Conservation (phyloP, 1,140 invertebrate species). For the Diabrotica undecimpunctata region DNA sequence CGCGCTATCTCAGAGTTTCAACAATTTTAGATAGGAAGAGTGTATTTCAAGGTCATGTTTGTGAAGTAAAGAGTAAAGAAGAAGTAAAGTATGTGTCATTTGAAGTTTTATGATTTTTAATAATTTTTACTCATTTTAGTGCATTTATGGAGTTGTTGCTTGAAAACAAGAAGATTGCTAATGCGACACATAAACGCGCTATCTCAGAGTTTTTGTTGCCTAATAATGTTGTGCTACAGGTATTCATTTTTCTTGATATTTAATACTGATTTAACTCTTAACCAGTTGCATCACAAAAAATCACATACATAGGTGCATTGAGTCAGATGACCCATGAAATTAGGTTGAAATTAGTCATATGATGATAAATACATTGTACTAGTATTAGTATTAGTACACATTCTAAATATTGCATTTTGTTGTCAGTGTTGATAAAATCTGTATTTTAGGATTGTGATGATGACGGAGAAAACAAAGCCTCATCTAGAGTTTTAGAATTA, state of each 20-base stretch:
- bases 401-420: not conserved
- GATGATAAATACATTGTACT: too few species aligned
- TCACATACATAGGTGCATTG: too few species aligned
- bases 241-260: not conserved
- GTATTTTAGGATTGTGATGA: conserved; percentile 70
- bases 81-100: conserved; percentile 58
- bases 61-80: conserved; percentile 56
- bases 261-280: not conserved
- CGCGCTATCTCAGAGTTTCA: too few species aligned
- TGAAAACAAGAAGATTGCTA: conserved; percentile 72
- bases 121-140: conserved; percentile 46
- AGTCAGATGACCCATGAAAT: too few species aligned
- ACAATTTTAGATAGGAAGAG: conserved; percentile 73
- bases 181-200: conserved; percentile 82
- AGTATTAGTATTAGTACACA: not conserved
- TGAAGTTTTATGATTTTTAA: too few species aligned
- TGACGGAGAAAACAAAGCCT: conserved; percentile 83
- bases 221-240: conserved; percentile 15
- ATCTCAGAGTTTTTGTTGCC: conserved; percentile 60
- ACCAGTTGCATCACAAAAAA: too few species aligned
- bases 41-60: conserved; percentile 77
- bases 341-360: too few species aligned
- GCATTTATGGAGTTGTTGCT: conserved; percentile 61
- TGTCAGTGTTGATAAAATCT: not conserved
- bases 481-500: conserved; percentile 72